Percentiles rank a stretch among this genome's conserved stretches.
Conservation (phyloP, 2,888 invertebrate genomes). For the Julus scandinavius region DNA sequence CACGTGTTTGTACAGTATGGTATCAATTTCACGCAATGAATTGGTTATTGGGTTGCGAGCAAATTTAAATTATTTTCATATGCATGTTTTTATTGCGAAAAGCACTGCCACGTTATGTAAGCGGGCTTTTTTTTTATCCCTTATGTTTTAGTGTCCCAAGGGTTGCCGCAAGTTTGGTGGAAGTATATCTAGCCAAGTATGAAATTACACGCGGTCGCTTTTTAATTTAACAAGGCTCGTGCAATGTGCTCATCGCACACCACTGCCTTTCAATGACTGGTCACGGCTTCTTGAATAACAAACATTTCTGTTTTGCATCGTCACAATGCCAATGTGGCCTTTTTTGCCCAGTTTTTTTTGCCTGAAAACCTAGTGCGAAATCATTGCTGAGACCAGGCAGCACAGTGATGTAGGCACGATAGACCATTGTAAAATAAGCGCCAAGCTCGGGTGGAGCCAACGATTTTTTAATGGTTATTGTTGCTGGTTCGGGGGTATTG, state of each 20-base stretch:
- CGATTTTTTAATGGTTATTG: not conserved
- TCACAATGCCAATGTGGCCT: not conserved
- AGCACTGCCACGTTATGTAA: too few species aligned
- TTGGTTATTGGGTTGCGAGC: too few species aligned
- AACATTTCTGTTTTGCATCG: not conserved
- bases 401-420: not conserved
- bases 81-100: too few species aligned
- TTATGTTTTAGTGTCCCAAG: too few species aligned
- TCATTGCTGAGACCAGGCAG: too few species aligned
- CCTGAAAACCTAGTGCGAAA: not conserved
- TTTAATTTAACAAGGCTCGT: not conserved
- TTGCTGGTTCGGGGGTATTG: not conserved
- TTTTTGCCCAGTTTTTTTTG: not conserved
- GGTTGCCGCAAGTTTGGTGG: not conserved
- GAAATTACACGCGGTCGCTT: not conserved
- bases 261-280: not conserved
- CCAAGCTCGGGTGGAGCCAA: not conserved
- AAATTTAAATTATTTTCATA: too few species aligned
- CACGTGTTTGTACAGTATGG: too few species aligned
- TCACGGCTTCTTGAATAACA: not conserved
- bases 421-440: not conserved
- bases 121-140: too few species aligned
- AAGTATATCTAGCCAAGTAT: slow-evolving; percentile 1
- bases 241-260: not conserved
- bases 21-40: too few species aligned